Percentiles rank a stretch among this genome's conserved stretches.
phyloP scores from a whole-genome alignment of 1,140 invertebrate genomes.

The Ganaspis sp. region DNA sequence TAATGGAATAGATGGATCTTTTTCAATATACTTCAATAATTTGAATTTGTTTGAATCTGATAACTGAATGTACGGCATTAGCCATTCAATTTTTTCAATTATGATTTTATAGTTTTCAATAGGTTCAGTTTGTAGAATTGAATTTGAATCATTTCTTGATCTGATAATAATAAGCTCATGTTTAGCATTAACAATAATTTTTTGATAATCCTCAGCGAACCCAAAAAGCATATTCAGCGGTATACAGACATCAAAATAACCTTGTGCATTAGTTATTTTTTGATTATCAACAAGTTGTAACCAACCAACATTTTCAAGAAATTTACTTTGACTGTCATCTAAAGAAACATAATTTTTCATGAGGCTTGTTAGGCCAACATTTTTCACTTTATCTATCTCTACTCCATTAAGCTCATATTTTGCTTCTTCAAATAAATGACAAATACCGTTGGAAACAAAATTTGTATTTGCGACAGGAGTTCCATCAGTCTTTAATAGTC shows the following conservation, averaged over 20 bases:
- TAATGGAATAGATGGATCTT: neutral
- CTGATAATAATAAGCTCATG: too few relatives aligned
- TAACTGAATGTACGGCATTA: constrained; percentile 51
- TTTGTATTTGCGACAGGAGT: constrained; percentile 20
- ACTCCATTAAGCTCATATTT: constrained; percentile 71
- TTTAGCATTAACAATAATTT: too few relatives aligned
- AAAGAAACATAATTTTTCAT: constrained; percentile 39
- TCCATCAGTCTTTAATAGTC: constrained; percentile 11
- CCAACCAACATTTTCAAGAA: constrained; percentile 60
- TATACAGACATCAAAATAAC: constrained; percentile 60
- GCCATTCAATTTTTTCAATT: constrained; percentile 47
- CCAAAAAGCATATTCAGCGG: constrained; percentile 69
- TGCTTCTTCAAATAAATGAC: constrained; percentile 72
- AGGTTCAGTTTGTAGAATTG: too few relatives aligned
- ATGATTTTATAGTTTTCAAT: constrained; percentile 57
- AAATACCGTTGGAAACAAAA: constrained; percentile 67
- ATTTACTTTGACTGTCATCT: constrained; percentile 43
- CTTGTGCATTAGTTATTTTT: constrained; percentile 45
- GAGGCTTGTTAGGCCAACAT: too few relatives aligned
- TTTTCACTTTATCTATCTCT: constrained; percentile 40
- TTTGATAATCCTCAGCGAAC: constrained; percentile 71
- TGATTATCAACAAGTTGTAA: constrained; percentile 34
- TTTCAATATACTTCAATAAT: neutral
- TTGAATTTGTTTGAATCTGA: constrained; percentile 36
- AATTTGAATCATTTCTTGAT: too few relatives aligned